A percentile compares a stretch with the other conserved stretches of the same genome.
Conservation (phyloP, 2,888 invertebrate species). For the Platerodrilus igneus region DNA sequence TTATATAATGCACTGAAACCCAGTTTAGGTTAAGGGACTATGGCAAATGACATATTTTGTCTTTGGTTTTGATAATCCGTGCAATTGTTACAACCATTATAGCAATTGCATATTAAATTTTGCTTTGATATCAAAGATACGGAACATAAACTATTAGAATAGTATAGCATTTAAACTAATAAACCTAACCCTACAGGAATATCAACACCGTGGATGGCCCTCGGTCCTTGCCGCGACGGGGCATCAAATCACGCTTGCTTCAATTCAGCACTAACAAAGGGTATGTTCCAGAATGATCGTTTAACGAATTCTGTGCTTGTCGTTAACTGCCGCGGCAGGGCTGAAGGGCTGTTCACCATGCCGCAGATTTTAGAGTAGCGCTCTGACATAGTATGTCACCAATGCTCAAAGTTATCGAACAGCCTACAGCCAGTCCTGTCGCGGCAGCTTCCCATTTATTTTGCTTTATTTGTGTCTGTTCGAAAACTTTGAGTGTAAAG, state of each 20-base stretch:
- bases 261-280: slow-evolving; percentile 86
- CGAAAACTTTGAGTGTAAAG: slow-evolving; percentile 44
- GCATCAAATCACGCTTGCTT: slow-evolving; percentile 85
- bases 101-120: too few species aligned
- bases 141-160: too few species aligned
- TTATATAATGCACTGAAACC: too few species aligned
- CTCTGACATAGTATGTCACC: slow-evolving; percentile 15
- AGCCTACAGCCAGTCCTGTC: slow-evolving; percentile 53
- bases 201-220: slow-evolving; percentile 70
- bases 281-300: slow-evolving; percentile 70
- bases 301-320: slow-evolving; percentile 19
- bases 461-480: slow-evolving; percentile 36
- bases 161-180: too few species aligned
- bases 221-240: slow-evolving; percentile 84
- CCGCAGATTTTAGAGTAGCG: slow-evolving; percentile 21
- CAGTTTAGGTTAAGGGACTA: too few species aligned
- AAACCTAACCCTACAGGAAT: slow-evolving; percentile 38
- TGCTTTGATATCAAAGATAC: too few species aligned
- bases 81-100: too few species aligned
- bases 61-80: too few species aligned
- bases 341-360: slow-evolving; percentile 42
- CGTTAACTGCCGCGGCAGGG: slow-evolving; percentile 42
- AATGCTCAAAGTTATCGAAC: slow-evolving; percentile 58
- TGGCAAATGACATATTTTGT: too few species aligned
- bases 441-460: slow-evolving; percentile 21